These are phyloP conservation scores for Rotaria magnacalcarata DNA, from an alignment of 2,888 invertebrate genomes.

Conservation along the genomic window DNA sequence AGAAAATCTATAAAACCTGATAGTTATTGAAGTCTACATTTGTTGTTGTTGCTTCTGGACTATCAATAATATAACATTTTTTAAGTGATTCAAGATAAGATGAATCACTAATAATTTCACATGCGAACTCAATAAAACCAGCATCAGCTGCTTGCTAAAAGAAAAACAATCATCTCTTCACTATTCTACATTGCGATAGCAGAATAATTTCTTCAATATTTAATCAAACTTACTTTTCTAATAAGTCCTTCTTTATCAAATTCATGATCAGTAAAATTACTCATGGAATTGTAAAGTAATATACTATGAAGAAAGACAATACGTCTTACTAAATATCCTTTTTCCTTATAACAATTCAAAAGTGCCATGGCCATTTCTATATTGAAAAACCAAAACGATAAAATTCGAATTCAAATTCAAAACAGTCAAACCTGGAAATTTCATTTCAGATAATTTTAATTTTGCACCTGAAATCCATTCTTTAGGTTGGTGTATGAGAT, in stretches of 20 bases:
- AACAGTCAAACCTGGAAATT: neutral
- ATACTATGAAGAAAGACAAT: constrained; percentile 35
- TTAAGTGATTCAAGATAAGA: constrained; percentile 22
- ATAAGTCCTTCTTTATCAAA: constrained; percentile 34
- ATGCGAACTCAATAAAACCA: constrained; percentile 33
- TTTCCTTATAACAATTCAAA: constrained; percentile 6
- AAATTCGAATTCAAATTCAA: neutral
- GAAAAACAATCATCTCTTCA: neutral
- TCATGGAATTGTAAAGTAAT: neutral
- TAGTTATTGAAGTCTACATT: constrained; percentile 23
- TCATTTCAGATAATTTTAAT: constrained; percentile 35
- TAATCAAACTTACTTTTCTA: neutral
- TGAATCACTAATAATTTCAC: constrained; percentile 11
- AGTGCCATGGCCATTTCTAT: constrained; percentile 23
- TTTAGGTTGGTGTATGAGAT: constrained; percentile 22
- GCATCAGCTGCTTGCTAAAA: constrained; percentile 33
- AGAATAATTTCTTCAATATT: neutral
- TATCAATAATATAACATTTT: constrained; percentile 10
- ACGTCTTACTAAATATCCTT: constrained; percentile 11
- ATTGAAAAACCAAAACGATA: neutral
- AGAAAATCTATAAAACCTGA: neutral
- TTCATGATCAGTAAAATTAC: constrained; percentile 23
- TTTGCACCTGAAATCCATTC: constrained; percentile 31
- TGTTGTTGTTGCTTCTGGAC: neutral
- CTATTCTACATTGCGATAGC: no score